Base-by-base conservation (phyloP, 2,797 vertebrate genomes). In the Hyperoplus immaculatus region DNA sequence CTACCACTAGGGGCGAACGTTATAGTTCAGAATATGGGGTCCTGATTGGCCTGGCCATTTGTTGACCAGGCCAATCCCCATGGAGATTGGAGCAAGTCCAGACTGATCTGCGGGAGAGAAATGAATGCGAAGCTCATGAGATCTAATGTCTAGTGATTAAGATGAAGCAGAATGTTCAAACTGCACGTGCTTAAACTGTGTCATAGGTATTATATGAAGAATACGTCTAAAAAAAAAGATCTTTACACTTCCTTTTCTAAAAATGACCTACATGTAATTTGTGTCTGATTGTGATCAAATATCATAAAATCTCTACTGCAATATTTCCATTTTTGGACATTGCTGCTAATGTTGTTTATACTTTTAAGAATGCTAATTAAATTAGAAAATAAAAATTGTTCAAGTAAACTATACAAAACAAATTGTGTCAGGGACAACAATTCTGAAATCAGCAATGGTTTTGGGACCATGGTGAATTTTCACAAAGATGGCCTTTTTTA, bases 371-470 rank as follows among this genome's bases (percentile, higher is more conserved):
- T 3, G 16, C 0, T n/a, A 4, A 42, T 18, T 4, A 5, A 21
- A 18, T 66, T 14, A 6, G 3, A 57, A 67, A 61, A 38, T 50
- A 3, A 57, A 51, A 62, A 29, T 29, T 0, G 8, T 18, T 29
- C 16, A 38, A 63, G 56, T 45, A 16, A 49, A 60, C 61, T 3
- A 45, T 14, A n/a, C 0, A 50, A 62, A 59, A 56, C 14, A 54
- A 62, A 69, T 38, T 41, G 62, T 62, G 18, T 38, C 43, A 18
- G 51, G 42, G 8, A 66, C 6, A 39, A 46, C 16, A 12, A 69
- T 64, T 78, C 68, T 46, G 43, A 54, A 64, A 68, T 74, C 15
- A 21, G 64, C 38, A 42, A 42, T 55, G 54, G 68, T 78, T 80
- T 69, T 18, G 49, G 43, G 55, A 16, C 46, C 13, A 6, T 38